Conservation (phyloP, 2,888 invertebrate genomes). For the Anorthoa munda region DNA sequence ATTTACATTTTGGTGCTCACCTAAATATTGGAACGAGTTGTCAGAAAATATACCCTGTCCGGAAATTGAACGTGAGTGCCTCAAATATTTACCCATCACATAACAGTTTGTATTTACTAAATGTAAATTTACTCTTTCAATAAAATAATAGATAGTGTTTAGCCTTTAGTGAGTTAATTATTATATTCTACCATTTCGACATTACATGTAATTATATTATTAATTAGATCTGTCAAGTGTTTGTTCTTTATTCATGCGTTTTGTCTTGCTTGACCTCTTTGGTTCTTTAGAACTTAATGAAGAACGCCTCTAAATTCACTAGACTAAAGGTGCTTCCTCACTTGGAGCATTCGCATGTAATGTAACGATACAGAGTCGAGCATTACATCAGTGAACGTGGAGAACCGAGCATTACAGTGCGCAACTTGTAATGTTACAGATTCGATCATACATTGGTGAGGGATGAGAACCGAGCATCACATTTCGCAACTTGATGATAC, state of each 20-base stretch:
- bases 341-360: no score
- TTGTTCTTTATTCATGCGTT: constrained; percentile 44
- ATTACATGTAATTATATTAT: not conserved
- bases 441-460: no score
- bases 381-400: no score
- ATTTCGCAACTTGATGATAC: no score
- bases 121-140: constrained; percentile 38
- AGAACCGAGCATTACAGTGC: no score
- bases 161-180: not conserved
- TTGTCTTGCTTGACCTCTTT: constrained; percentile 32
- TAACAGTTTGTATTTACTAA: constrained; percentile 56
- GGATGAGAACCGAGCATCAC: no score
- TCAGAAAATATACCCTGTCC: constrained; percentile 64
- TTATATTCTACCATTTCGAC: not conserved
- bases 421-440: no score
- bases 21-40: constrained; percentile 70
- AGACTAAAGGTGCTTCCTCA: no score
- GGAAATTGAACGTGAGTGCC: constrained; percentile 72
- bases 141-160: constrained; percentile 32
- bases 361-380: no score
- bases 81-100: constrained; percentile 69
- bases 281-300: constrained; percentile 16
- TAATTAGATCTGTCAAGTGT: constrained; percentile 1
- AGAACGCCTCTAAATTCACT: no score
- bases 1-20: constrained; percentile 63